Evolutionary conservation across 2,888 invertebrate genomes (phyloP).

Genomic region (Mythimna ferrago): DNA sequence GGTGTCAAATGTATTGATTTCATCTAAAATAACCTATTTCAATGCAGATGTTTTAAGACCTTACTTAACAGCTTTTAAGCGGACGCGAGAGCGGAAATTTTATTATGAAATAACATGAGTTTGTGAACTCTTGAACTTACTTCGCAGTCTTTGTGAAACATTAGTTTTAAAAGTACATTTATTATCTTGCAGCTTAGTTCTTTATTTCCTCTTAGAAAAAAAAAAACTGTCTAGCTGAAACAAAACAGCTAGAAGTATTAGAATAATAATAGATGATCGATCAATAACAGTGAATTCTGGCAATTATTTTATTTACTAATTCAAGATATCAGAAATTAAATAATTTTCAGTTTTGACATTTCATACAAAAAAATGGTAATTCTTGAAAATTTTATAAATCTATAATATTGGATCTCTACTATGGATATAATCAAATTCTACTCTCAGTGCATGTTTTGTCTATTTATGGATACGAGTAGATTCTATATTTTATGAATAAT

Average conservation of each 20-base stretch:
- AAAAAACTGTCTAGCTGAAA: too few relatives aligned
- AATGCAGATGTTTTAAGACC: constrained; percentile 44
- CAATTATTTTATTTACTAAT: not conserved
- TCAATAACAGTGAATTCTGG: too few relatives aligned
- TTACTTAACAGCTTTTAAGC: too few relatives aligned
- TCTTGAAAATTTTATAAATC: too few relatives aligned
- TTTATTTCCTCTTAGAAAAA: not conserved
- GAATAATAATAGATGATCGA: not conserved
- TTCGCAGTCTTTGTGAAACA: not conserved
- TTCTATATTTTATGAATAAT: constrained; percentile 15
- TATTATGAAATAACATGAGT: not conserved
- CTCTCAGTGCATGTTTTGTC: not conserved
- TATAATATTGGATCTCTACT: not conserved
- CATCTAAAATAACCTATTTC: constrained; percentile 66
- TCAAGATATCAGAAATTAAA: not conserved
- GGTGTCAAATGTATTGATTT: constrained; percentile 66
- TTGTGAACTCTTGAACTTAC: not conserved
- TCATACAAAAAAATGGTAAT: too few relatives aligned
- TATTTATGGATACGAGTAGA: not conserved
- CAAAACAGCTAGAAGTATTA: not conserved
- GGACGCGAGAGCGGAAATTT: not conserved
- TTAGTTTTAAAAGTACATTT: not conserved
- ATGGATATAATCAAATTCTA: not conserved
- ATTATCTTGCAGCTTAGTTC: not conserved
- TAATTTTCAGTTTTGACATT: not conserved